Conservation (phyloP, 2,113 vertebrate genomes). For the Nothoprocta pentlandii region DNA sequence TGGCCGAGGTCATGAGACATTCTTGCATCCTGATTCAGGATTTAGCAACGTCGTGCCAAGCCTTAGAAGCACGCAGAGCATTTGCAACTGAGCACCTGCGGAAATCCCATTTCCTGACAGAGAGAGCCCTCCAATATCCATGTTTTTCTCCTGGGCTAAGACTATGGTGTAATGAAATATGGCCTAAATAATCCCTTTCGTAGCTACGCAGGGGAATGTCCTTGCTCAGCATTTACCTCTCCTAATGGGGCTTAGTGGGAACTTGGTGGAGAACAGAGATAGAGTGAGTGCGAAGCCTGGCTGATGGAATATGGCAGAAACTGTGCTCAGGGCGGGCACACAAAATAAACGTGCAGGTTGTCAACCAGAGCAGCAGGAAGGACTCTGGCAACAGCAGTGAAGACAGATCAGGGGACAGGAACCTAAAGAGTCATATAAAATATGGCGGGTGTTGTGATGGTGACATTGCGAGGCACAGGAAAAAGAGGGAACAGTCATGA, state of each 20-base stretch:
- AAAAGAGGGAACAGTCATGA: not conserved
- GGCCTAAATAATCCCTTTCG: conserved; percentile 5
- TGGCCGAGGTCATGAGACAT: conserved; percentile 50
- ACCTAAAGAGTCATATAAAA: not conserved
- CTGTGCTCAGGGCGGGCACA: not conserved
- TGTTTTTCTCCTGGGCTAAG: conserved; percentile 37
- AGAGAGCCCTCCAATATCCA: conserved; percentile 13
- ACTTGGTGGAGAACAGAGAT: not conserved
- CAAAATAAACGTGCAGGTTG: not conserved
- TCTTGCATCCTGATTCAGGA: conserved; percentile 67
- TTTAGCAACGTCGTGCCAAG: conserved; percentile 42
- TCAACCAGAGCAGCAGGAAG: not conserved
- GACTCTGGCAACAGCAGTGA: not conserved
- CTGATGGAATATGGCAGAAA: not conserved
- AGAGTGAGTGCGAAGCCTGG: not conserved
- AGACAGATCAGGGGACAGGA: not conserved
- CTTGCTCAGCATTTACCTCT: conserved; percentile 14
- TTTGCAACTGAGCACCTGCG: conserved; percentile 51
- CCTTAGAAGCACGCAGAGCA: conserved; percentile 45
- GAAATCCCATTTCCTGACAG: conserved; percentile 67
- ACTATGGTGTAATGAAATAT: conserved; percentile 7
- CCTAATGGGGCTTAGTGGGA: not conserved
- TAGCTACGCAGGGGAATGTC: not conserved
- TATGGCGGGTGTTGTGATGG: not conserved
- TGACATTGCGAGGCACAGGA: not conserved